phyloP scores from a whole-genome alignment of 2,797 vertebrate genomes.

The Rhyacichthys aspro region DNA sequence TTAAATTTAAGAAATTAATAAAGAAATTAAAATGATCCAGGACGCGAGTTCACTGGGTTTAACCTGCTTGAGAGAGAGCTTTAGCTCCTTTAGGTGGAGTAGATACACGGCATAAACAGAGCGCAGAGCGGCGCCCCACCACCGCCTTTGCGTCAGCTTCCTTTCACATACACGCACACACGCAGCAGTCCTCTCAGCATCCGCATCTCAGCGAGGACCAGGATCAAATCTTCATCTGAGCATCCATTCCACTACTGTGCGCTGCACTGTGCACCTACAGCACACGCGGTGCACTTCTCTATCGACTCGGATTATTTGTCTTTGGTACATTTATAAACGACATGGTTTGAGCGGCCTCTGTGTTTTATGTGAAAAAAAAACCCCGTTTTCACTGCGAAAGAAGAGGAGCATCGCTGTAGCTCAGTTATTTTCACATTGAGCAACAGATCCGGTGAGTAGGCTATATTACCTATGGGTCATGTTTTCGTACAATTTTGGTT shows the following conservation, averaged over 20 bases:
- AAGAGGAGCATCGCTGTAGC: conserved; percentile 48
- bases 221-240: conserved; percentile 76
- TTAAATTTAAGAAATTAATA: too few relatives aligned
- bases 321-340: conserved; percentile 35
- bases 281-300: conserved; percentile 47
- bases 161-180: conserved; percentile 55
- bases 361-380: conserved; percentile 46
- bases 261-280: conserved; percentile 56
- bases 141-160: conserved; percentile 66
- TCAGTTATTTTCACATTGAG: conserved; percentile 29
- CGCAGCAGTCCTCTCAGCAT: conserved; percentile 71
- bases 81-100: conserved; percentile 47
- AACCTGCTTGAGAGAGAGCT: conserved; percentile 8
- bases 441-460: conserved; percentile 70
- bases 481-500: background rate
- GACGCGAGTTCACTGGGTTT: conserved; percentile 43
- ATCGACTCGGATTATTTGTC: conserved; percentile 51
- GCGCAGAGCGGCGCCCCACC: conserved; percentile 78
- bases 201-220: conserved; percentile 76
- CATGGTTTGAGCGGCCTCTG: conserved; percentile 49
- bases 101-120: conserved; percentile 47
- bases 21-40: background rate
- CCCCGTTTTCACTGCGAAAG: conserved; percentile 21
- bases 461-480: background rate
- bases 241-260: conserved; percentile 75